These are phyloP conservation scores for Tangachromis dhanisi DNA, from an alignment of 2,113 vertebrate genomes.

Conservation along the genomic window DNA sequence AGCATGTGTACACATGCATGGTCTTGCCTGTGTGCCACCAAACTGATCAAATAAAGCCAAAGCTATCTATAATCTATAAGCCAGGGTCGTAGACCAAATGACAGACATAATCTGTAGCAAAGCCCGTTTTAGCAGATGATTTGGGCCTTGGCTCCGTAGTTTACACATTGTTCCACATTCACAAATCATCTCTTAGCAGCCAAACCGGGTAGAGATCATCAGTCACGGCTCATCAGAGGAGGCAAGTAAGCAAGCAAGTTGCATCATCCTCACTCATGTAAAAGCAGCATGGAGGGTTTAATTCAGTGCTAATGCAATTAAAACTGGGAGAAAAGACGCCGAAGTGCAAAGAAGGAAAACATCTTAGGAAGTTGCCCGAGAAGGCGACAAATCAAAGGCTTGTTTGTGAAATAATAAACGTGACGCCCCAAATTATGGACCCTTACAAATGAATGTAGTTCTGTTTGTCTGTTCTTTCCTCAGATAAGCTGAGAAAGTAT, in stretches of 20 bases:
- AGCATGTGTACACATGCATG: neutral
- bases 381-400: neutral
- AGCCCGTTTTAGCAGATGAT: conserved; percentile 60
- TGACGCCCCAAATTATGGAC: neutral
- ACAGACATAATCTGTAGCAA: conserved; percentile 61
- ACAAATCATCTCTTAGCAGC: conserved; percentile 47
- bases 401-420: neutral
- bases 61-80: conserved; percentile 70
- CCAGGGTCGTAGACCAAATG: conserved; percentile 45
- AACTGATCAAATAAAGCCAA: conserved; percentile 64
- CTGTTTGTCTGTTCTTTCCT: neutral
- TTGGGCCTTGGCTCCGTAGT: conserved; percentile 56
- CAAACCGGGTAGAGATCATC: conserved; percentile 5
- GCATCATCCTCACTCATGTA: neutral
- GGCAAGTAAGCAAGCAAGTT: neutral
- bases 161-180: conserved; percentile 64
- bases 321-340: neutral
- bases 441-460: neutral
- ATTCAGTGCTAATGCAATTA: neutral
- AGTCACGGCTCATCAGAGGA: neutral
- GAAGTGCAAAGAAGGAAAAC: neutral
- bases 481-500: neutral
- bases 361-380: neutral
- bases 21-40: conserved; percentile 3
- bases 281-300: neutral